Base-by-base conservation (phyloP, 2,113 vertebrate species). In the Nibea albiflora region DNA sequence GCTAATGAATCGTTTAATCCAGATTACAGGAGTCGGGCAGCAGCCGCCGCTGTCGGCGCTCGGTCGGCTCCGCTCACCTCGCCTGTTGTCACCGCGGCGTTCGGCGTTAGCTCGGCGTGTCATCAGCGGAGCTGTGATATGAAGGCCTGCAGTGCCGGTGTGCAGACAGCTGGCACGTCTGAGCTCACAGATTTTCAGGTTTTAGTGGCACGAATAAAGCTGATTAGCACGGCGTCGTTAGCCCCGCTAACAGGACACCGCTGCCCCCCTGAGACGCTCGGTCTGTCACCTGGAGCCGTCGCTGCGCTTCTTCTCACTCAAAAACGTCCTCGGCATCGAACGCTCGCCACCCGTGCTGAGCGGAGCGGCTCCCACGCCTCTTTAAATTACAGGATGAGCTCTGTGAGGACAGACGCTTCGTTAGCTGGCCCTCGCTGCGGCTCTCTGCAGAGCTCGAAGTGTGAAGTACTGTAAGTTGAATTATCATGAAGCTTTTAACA, bases 141-240 rank as follows among this genome's bases (percentile, higher is more conserved):
- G 68, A 85, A 80, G 65, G 11, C 44, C 62, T 22, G 24, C 50
- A 14, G 5, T 72, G 65, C 79, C 58, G 53, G 26, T 83, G 77
- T 67, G 92, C 93, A 94, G 96, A 96, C 96, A 97, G 96, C 96
- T 98, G 96, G 96, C 90, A 85, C 85, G 96, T 96, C 96, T 97
- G 96, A 97, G 96, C 96, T 95, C 94, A 92, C 95, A 94, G 95
- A 96, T 93, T 96, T n/a, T n/a, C n/a, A n/a, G 95, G 96, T 94
- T 96, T 97, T 96, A 97, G 95, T 95, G 94, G 94, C 93, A 92
- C 93, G 95, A 93, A 95, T 93, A 96, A 97, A 97, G 95, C 96
- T 97, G 96, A 97, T 97, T 97, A 97, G 94, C 95, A 91, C 88
- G 89, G 88, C 91, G 92, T 90, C 92, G 92, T 85, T 91, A 92